These are phyloP conservation scores for Odontomyia ornata DNA, from an alignment of 2,888 invertebrate species.

Conservation along the genomic window DNA sequence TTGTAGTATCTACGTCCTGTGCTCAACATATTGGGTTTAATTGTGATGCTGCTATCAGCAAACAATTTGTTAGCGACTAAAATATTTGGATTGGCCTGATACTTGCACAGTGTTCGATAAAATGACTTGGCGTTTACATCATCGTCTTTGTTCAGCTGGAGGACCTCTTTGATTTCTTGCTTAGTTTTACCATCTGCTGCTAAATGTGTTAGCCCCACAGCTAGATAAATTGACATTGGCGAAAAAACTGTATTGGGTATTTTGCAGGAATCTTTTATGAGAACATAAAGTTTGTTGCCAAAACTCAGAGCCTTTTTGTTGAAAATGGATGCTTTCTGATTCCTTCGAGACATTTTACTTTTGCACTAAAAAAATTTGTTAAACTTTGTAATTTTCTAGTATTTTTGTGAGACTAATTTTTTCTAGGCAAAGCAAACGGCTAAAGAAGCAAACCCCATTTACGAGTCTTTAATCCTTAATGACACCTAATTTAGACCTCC, in stretches of 20 bases:
- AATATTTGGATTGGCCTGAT: conserved; percentile 55
- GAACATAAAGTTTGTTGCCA: neutral
- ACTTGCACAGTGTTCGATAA: conserved; percentile 24
- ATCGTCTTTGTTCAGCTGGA: conserved; percentile 64
- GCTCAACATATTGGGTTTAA: conserved; percentile 67
- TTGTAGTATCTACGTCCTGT: conserved; percentile 69
- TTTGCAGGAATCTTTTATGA: neutral
- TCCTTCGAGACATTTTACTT: too few species aligned
- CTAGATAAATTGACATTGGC: conserved; percentile 75
- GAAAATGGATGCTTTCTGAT: neutral
- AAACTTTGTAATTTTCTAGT: too few species aligned
- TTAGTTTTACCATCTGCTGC: conserved; percentile 71
- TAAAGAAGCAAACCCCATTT: too few species aligned
- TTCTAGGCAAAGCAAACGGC: too few species aligned
- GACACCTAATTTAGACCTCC: too few species aligned
- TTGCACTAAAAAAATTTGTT: too few species aligned
- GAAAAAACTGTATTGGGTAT: conserved; percentile 72
- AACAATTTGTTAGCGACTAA: conserved; percentile 75
- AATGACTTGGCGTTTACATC: conserved; percentile 40
- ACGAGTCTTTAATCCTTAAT: too few species aligned
- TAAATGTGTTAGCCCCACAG: conserved; percentile 73
- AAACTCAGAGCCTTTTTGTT: neutral
- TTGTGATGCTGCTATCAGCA: conserved; percentile 66
- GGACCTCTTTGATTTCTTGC: conserved; percentile 66
- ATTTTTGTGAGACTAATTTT: too few species aligned